These are phyloP conservation scores for Cryptotis parvus DNA, from an alignment of 2,113 vertebrate genomes.

Conservation along the genomic window DNA sequence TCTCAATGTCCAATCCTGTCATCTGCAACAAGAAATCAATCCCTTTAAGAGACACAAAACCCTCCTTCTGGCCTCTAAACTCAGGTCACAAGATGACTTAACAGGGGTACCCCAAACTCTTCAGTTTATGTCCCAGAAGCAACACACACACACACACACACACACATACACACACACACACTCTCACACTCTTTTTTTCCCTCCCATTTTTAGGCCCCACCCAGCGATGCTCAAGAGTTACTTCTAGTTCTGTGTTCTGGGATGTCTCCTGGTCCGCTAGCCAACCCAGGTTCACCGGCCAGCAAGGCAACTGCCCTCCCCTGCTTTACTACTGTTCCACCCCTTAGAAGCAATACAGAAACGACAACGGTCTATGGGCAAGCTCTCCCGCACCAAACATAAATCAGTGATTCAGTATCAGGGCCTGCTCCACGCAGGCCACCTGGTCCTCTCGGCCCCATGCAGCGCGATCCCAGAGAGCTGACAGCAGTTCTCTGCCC, in stretches of 20 bases:
- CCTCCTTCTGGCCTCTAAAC: not conserved
- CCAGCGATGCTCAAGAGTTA: too few relatives aligned
- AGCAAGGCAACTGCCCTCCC: too few relatives aligned
- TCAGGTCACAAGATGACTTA: not conserved
- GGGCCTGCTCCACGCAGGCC: not conserved
- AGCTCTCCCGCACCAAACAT: not conserved
- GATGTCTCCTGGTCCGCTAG: too few relatives aligned
- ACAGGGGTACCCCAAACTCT: not conserved
- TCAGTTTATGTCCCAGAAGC: constrained; percentile 7
- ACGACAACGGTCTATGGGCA: not conserved
- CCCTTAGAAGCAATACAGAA: not conserved
- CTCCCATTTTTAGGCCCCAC: too few relatives aligned
- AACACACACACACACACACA: too few relatives aligned
- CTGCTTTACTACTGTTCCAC: too few relatives aligned
- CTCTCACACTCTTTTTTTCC: too few relatives aligned
- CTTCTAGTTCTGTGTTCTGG: too few relatives aligned
- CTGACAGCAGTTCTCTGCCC: not conserved
- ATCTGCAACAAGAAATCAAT: constrained; percentile 88
- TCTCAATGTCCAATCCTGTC: constrained; percentile 97
- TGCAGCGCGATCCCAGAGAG: too few relatives aligned
- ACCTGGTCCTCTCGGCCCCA: not conserved
- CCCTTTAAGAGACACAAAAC: constrained; percentile 11
- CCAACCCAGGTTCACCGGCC: too few relatives aligned
- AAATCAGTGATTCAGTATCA: constrained; percentile 4
- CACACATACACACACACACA: too few relatives aligned